Conservation (phyloP, 2,113 vertebrate species). For the Pelvicachromis taeniatus region DNA sequence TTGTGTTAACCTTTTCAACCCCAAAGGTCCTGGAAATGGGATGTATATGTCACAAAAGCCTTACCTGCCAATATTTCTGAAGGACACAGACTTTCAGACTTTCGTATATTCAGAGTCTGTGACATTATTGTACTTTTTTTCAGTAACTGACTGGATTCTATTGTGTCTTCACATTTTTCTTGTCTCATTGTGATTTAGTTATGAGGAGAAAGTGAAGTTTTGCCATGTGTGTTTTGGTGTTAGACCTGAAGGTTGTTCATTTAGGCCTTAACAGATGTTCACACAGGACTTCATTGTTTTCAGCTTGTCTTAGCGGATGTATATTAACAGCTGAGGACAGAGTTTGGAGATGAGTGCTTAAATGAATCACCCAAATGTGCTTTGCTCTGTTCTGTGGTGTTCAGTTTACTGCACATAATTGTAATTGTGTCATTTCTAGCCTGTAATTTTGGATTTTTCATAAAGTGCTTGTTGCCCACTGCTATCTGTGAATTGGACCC, state of each 20-base stretch:
- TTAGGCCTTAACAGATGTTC: too few relatives aligned
- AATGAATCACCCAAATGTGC: not conserved
- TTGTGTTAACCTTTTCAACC: not conserved
- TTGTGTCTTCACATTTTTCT: not conserved
- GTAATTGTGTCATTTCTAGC: too few relatives aligned
- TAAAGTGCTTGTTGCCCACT: not conserved
- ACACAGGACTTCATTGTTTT: accelerated
- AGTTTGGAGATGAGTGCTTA: not conserved
- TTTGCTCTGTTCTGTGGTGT: not conserved
- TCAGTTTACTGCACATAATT: not conserved
- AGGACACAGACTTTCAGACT: not conserved
- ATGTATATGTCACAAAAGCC: not conserved
- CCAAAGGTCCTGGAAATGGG: not conserved
- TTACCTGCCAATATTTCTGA: not conserved
- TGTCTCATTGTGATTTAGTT: accelerated
- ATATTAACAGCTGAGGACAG: not conserved
- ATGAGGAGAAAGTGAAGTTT: not conserved
- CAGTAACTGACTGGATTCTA: not conserved
- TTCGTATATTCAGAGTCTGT: not conserved
- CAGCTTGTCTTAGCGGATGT: not conserved
- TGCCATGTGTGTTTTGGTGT: not conserved
- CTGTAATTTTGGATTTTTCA: not conserved
- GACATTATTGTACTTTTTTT: not conserved
- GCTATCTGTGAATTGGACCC: not conserved
- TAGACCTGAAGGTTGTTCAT: not conserved